phyloP scores from a whole-genome alignment of 2,113 vertebrate genomes.

The Thomomys bottae region DNA sequence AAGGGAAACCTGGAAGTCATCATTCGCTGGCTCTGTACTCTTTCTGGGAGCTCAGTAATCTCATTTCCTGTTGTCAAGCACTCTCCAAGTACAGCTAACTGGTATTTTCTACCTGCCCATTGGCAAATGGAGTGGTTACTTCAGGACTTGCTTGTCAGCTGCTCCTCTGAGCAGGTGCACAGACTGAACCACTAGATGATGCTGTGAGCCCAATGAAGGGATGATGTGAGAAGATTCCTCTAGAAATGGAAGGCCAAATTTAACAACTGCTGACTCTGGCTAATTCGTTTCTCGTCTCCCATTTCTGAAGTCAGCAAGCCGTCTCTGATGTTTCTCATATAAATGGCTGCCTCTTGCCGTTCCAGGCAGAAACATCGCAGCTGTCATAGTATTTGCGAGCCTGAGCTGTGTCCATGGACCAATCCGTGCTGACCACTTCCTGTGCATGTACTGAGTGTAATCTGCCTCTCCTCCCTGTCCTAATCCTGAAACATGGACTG shows the following conservation, averaged over 20 bases:
- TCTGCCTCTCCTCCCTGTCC: background rate
- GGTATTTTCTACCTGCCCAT: background rate
- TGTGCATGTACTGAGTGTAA: background rate
- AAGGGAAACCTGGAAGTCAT: too few relatives aligned
- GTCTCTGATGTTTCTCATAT: constrained; percentile 18
- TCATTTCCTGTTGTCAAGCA: background rate
- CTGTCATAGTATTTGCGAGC: background rate
- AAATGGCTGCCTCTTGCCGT: background rate
- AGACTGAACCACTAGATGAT: constrained; percentile 56
- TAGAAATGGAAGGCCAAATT: background rate
- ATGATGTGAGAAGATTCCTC: accelerated
- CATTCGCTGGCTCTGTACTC: too few relatives aligned
- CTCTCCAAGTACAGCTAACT: background rate
- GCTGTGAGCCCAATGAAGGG: constrained; percentile 46
- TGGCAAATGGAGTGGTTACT: background rate
- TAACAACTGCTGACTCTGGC: background rate
- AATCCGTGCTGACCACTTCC: background rate
- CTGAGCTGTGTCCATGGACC: background rate
- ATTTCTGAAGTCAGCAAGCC: constrained; percentile 44
- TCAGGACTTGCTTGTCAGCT: background rate
- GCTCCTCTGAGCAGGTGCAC: too few relatives aligned
- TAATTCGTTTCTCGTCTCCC: background rate
- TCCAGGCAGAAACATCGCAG: constrained; percentile 24
- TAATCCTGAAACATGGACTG: background rate
- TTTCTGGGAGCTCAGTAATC: background rate